Conservation (phyloP, 2,888 invertebrate species). For the Ommatoiulus sabulosus region DNA sequence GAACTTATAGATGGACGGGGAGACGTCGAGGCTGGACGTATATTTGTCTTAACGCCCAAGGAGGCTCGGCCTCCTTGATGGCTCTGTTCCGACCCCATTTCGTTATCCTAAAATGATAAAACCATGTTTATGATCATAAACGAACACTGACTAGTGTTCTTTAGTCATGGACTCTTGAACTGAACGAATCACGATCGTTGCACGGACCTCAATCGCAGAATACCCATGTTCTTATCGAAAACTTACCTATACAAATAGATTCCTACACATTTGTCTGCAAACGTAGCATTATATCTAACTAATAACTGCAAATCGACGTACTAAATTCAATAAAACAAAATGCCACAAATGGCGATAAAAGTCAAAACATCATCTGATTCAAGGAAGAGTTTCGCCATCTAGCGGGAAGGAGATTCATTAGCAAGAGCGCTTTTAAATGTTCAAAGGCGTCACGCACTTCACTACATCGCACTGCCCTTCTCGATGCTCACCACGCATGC, state of each 20-base stretch:
- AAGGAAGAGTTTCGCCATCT: neutral
- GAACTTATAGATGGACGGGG: conserved; percentile 72
- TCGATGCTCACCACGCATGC: too few species aligned
- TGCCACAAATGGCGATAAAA: neutral
- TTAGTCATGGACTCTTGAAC: neutral
- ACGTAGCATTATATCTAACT: neutral
- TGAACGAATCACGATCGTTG: neutral
- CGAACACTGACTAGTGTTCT: neutral
- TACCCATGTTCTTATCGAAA: neutral
- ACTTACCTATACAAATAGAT: neutral
- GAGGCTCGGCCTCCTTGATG: conserved; percentile 41
- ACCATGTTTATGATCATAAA: neutral
- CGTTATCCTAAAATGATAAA: neutral
- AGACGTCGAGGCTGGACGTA: conserved; percentile 53
- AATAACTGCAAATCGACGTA: neutral
- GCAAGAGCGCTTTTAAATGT: neutral
- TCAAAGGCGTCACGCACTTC: neutral
- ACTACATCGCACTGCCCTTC: neutral
- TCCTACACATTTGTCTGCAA: neutral
- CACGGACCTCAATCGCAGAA: neutral
- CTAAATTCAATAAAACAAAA: too few species aligned
- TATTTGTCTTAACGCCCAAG: conserved; percentile 44
- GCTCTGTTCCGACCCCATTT: conserved; percentile 57
- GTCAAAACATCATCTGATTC: neutral
- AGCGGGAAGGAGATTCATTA: neutral